Percentiles rank a stretch among this genome's conserved stretches.
Conservation (phyloP, 2,797 vertebrate species). For the Sphaeramia orbicularis region DNA sequence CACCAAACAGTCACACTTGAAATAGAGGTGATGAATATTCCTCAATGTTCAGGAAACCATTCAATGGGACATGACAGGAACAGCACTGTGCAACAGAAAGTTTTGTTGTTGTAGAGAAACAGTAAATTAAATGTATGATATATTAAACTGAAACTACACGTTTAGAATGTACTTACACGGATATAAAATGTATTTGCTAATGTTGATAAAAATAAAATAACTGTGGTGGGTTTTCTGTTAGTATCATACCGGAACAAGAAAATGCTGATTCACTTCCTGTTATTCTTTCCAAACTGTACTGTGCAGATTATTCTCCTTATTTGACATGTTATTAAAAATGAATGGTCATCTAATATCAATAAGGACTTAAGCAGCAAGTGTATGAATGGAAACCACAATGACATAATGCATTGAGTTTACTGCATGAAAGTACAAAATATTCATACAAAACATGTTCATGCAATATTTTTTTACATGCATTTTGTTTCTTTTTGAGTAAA, state of each 20-base stretch:
- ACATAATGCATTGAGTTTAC: too few relatives aligned
- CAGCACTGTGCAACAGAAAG: constrained; percentile 29
- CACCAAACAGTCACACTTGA: constrained; percentile 55
- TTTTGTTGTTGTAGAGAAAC: neutral
- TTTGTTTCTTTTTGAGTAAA: too few relatives aligned
- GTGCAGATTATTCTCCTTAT: neutral
- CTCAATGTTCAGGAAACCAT: constrained; percentile 55
- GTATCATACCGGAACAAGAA: constrained; percentile 5
- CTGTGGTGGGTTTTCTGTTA: neutral
- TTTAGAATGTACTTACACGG: neutral
- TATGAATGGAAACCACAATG: too few relatives aligned
- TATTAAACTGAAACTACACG: neutral
- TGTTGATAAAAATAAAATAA: constrained; percentile 1
- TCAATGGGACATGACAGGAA: constrained; percentile 50
- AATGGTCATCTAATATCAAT: too few relatives aligned
- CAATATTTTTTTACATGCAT: too few relatives aligned
- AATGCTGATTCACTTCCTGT: constrained; percentile 32
- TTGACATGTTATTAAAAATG: neutral
- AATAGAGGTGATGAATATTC: constrained; percentile 59
- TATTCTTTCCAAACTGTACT: constrained; percentile 12
- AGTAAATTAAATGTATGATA: neutral
- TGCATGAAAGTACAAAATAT: too few relatives aligned
- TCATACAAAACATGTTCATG: too few relatives aligned
- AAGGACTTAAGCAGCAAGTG: too few relatives aligned
- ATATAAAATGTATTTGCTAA: neutral